Evolutionary conservation across 2,888 invertebrate species (phyloP).

Genomic region (Hypena proboscidalis): DNA sequence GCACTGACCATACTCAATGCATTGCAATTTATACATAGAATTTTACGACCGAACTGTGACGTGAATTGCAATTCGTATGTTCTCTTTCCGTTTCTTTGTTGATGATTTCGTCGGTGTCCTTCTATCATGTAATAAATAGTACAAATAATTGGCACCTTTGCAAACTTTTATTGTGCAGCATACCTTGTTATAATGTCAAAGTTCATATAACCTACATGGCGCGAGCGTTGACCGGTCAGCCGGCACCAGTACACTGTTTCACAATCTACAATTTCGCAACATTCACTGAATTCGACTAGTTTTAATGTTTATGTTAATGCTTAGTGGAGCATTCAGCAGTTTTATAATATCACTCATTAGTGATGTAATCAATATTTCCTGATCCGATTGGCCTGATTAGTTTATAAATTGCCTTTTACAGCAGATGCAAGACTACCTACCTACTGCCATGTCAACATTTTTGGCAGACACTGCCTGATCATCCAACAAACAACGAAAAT

Average conservation of each 20-base stretch:
- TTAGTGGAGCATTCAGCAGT: constrained; percentile 28
- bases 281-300: constrained; percentile 23
- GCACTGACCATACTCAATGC: constrained; percentile 66
- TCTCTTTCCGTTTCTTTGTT: constrained; percentile 25
- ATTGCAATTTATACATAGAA: constrained; percentile 48
- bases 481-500: too few species aligned
- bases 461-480: too few species aligned
- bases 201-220: constrained; percentile 49
- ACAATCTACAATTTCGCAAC: constrained; percentile 48
- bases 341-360: constrained; percentile 16
- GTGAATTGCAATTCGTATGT: constrained; percentile 43
- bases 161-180: constrained; percentile 21
- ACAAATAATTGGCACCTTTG: constrained; percentile 7
- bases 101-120: constrained; percentile 10
- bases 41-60: constrained; percentile 54
- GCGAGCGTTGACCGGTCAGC: constrained; percentile 55
- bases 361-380: constrained; percentile 31
- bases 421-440: too few species aligned
- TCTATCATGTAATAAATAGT: too few species aligned
- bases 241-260: constrained; percentile 40
- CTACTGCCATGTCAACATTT: not conserved
- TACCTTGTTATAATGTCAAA: constrained; percentile 57
- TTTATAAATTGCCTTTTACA: not conserved
- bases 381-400: constrained; percentile 14
- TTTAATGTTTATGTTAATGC: constrained; percentile 28